Evolutionary conservation across 2,888 invertebrate species (phyloP).

Genomic region (Epinotia demarniana): DNA sequence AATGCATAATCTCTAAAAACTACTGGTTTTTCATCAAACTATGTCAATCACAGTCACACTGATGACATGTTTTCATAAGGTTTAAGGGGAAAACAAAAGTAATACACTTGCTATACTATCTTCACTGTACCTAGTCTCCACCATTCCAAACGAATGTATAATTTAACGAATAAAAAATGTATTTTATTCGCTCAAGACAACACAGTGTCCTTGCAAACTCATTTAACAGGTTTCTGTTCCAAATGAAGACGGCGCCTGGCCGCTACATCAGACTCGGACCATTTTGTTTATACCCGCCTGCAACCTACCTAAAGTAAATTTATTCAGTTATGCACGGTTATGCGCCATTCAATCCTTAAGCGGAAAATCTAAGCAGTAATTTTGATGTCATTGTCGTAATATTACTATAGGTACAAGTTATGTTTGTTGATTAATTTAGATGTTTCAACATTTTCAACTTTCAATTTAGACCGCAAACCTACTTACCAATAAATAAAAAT

Average conservation of each 20-base stretch:
- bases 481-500: neutral
- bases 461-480: neutral
- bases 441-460: neutral
- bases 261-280: constrained; percentile 18
- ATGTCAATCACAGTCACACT: no score
- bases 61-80: no score
- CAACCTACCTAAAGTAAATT: constrained; percentile 28
- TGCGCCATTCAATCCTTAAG: constrained; percentile 14
- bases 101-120: neutral
- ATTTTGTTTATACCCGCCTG: constrained; percentile 36
- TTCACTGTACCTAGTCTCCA: constrained; percentile 6
- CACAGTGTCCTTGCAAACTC: constrained; percentile 59
- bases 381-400: constrained; percentile 31
- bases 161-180: constrained; percentile 45
- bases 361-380: constrained; percentile 29
- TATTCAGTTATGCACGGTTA: constrained; percentile 37
- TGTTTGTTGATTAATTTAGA: constrained; percentile 31
- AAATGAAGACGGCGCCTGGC: constrained; percentile 48
- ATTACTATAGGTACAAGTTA: constrained; percentile 25
- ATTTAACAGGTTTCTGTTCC: constrained; percentile 61
- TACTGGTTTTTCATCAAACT: no score
- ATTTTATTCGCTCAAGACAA: constrained; percentile 51
- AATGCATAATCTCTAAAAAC: no score
- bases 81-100: neutral
- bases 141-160: constrained; percentile 29